These are phyloP conservation scores for Callyntrura guangdongensis DNA, from an alignment of 2,888 invertebrate genomes.

Conservation along the genomic window DNA sequence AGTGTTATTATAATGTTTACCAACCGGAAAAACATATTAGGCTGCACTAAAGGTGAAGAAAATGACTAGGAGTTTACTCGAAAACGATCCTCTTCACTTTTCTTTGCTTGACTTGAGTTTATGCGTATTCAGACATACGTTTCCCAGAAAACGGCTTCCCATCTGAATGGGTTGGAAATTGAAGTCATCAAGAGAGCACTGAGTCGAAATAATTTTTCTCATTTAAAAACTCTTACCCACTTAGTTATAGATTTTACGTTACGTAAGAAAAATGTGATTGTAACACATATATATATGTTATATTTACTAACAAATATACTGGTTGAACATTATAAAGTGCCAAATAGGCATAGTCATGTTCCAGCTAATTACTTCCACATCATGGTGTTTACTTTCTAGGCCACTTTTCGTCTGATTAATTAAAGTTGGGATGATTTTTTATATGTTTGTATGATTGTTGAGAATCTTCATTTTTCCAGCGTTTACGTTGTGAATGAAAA, in stretches of 20 bases:
- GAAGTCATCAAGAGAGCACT: slow-evolving; percentile 63
- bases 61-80: background rate
- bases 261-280: too few relatives aligned
- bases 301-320: too few relatives aligned
- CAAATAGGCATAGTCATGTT: too few relatives aligned
- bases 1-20: too few relatives aligned
- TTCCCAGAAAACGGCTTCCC: slow-evolving; percentile 52
- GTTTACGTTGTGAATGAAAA: background rate
- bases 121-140: background rate
- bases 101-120: slow-evolving; percentile 29
- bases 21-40: too few relatives aligned
- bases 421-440: slow-evolving; percentile 70
- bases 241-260: too few relatives aligned
- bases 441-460: slow-evolving; percentile 65
- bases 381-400: slow-evolving; percentile 69
- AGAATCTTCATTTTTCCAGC: background rate
- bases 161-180: slow-evolving; percentile 71
- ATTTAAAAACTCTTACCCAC: slow-evolving; percentile 12
- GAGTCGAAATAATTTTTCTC: slow-evolving; percentile 58
- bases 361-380: slow-evolving; percentile 77
- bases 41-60: slow-evolving; percentile 10
- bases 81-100: slow-evolving; percentile 41
- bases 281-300: too few relatives aligned
- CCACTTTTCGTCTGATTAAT: slow-evolving; percentile 73
- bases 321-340: too few relatives aligned